A percentile compares a stretch with the other conserved stretches of the same genome.
Evolutionary conservation across 2,888 invertebrate species (phyloP).

Genomic region (Tipula helvola): DNA sequence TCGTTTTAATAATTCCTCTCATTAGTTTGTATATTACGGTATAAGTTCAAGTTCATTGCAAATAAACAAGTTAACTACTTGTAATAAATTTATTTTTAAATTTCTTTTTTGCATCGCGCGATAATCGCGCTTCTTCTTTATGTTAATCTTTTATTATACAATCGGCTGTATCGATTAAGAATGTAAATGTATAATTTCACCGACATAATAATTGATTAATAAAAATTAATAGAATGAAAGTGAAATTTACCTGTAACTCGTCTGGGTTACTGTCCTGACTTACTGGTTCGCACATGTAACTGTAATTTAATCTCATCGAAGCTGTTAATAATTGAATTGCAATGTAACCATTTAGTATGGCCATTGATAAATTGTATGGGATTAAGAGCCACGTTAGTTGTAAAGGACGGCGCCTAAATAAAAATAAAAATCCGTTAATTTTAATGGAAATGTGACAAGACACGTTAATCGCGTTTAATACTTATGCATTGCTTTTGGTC

Average conservation of each 20-base stretch:
- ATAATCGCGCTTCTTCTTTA: not conserved
- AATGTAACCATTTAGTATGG: constrained; percentile 71
- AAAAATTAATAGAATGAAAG: not conserved
- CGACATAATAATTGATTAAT: not conserved
- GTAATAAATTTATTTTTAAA: not conserved
- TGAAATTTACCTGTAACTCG: constrained; percentile 59
- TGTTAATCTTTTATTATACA: not conserved
- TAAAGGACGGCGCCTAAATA: constrained; percentile 49
- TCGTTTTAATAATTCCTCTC: not conserved
- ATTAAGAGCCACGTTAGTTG: constrained; percentile 63
- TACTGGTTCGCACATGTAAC: constrained; percentile 78
- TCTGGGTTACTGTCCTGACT: constrained; percentile 59
- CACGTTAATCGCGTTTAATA: constrained; percentile 15
- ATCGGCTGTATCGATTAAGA: not conserved
- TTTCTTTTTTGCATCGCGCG: not conserved
- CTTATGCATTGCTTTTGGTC: constrained; percentile 71
- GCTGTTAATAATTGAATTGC: constrained; percentile 62
- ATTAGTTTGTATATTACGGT: not conserved
- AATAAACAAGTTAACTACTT: not conserved
- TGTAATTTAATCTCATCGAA: constrained; percentile 63
- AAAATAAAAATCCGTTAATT: not conserved
- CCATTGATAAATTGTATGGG: constrained; percentile 76
- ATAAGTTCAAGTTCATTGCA: not conserved
- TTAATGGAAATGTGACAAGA: not conserved
- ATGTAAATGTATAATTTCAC: not conserved